phyloP scores from a whole-genome alignment of 1,140 invertebrate species.

The Pseudomyrmex dendroicus region DNA sequence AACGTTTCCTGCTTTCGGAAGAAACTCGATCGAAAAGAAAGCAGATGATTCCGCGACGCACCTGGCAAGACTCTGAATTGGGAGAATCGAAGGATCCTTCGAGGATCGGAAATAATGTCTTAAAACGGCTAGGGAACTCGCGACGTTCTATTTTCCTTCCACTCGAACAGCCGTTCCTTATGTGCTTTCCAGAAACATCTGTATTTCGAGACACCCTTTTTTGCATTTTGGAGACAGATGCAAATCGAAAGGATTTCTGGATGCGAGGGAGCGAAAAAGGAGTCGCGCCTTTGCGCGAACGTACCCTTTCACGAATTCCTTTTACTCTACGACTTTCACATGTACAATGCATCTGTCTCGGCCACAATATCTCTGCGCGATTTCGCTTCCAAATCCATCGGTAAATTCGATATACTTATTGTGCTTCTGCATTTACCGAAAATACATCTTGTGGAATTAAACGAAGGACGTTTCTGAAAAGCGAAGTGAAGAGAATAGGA shows the following conservation, averaged over 20 bases:
- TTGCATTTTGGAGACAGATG: conserved; percentile 80
- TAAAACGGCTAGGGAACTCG: conserved; percentile 46
- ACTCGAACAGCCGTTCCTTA: conserved; percentile 73
- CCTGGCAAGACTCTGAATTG: conserved; percentile 72
- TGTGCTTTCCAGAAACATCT: conserved; percentile 74
- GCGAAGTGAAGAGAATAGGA: no score
- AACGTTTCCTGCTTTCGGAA: conserved; percentile 14
- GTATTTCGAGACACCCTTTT: conserved; percentile 78
- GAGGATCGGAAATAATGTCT: conserved; percentile 64
- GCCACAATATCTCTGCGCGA: conserved; percentile 68
- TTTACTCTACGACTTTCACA: conserved; percentile 63
- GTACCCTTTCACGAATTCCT: conserved; percentile 68
- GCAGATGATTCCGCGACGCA: conserved; percentile 78
- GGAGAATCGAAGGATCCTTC: conserved; percentile 28
- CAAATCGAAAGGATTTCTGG: conserved; percentile 78
- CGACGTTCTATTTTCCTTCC: conserved; percentile 77
- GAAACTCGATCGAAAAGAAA: conserved; percentile 47
- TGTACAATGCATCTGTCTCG: conserved; percentile 71
- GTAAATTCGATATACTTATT: conserved; percentile 67
- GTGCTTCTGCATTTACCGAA: conserved; percentile 44
- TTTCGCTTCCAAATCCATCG: conserved; percentile 68
- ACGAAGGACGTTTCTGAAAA: conserved; percentile 6
- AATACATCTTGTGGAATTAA: conserved; percentile 35
- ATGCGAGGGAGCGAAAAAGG: conserved; percentile 70
- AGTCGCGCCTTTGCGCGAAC: conserved; percentile 68